Base-by-base conservation (phyloP, 1,140 invertebrate species). In the Rhyacophila brunnea region DNA sequence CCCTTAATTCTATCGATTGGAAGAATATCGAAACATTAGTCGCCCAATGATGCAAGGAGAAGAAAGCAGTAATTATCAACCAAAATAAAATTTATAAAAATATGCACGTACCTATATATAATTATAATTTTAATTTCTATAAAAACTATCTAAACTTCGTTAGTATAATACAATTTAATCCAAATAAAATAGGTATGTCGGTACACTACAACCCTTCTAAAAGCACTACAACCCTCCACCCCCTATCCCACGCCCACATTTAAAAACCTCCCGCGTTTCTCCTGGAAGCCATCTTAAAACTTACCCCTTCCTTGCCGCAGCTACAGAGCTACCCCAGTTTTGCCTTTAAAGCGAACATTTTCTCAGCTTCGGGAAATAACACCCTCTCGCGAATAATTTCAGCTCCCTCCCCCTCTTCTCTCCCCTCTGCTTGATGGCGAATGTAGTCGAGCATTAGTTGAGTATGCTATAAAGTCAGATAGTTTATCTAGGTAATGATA, bases 271-370 rank as follows among this genome's bases (percentile, higher is more conserved):
- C 28, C 32, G 13, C 54, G 44, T 44, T 28, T 6, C 17, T 44
- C n/a, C 15, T 42, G 56, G 56, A 58, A 58, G 48, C 49, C 49
- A 58, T 58, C 56, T 58, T 58, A 58, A 58, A 58, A 58, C 47
- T 58, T 42, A 15, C 36, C 13, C 43, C 45, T 23, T 18, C 17
- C 28, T 35, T 34, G 38, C 44, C 10, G 34, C 14, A 3, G n/a
- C 38, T 28, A 28, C 4, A 28, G 23, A 28, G 23, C 23, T 9
- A 28, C 23, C 23, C 23, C 23, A 9, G 38, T 28, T 28, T 48
- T 47, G 35, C 56, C 56, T 43, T 50, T 58, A 58, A 58, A 58
- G 50, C 46, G 47, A 47, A 38, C 17, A 58, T 44, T 58, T 50
- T 57, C 32, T 20, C 20, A 28, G 23, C 23, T n/a, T n/a, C n/a